Evolutionary conservation across 2,797 vertebrate genomes (phyloP), one percentile per base, ranked within the genome.

Genomic region (Sylvia borin): DNA sequence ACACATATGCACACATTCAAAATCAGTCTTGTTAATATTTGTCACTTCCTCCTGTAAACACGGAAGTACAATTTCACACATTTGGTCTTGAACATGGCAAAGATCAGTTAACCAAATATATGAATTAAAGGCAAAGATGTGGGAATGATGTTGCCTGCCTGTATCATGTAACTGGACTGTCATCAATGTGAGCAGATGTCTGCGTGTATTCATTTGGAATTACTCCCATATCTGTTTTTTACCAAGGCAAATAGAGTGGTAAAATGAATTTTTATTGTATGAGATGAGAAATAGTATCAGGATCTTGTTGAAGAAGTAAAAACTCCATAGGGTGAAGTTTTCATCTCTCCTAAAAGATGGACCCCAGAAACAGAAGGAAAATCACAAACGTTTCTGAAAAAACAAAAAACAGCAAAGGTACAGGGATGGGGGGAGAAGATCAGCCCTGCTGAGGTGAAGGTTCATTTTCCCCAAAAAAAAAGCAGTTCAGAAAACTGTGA

Each of bases 191-290:
- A 93, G 68, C 53, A 95, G 68, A 25, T 21, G 71, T 85, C 61
- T 83, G 78, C 68, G 38, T 81, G 15, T 51, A 72, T 85, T 93
- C 43, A 57, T 17, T 96, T 95, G 89, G 67, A 95, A 93, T 93
- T 95, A 88, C 17, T 85, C 65, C 51, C 6, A 17, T n/a, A 27
- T 58, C 17, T n/a, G n/a, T 61, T 96, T 95, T 96, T 85, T 93
- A 31, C 43, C 62, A 95, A 88, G 90, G 91, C 11, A 87, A 97
- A 93, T 66, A 11, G n/a, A 94, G 31, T 88, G 16, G 58, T 75
- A 94, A 94, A 93, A 36, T 36, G 8, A 36, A 75, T 48, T 19
- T 13, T 71, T 51, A 60, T 65, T 94, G 17, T 57, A 62, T 42
- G 42, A 93, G 24, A 85, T 93, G 48, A 86, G 53, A 55, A 91